Conservation (phyloP, 1,140 invertebrate species). For the Copidosoma floridanum region DNA sequence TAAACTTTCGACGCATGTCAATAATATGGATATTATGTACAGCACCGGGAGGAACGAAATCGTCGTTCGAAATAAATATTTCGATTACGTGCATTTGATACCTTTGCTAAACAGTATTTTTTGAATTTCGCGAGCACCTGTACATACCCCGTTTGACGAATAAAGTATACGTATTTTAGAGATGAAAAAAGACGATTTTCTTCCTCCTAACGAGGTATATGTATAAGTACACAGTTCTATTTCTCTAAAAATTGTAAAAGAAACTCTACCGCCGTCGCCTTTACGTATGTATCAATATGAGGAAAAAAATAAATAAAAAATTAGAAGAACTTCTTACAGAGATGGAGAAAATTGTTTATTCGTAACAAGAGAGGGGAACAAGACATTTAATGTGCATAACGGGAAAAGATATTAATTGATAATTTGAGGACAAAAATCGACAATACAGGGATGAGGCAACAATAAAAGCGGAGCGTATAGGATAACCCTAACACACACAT, state of each 20-base stretch:
- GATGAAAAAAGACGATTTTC: conserved; percentile 7
- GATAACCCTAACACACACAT: conserved; percentile 48
- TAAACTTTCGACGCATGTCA: conserved; percentile 1
- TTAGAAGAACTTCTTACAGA: conserved; percentile 34
- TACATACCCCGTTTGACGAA: background rate
- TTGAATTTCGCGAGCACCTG: conserved; percentile 13
- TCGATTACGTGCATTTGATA: conserved; percentile 8
- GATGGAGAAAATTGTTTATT: conserved; percentile 28
- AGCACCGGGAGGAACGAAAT: background rate
- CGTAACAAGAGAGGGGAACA: conserved; percentile 14
- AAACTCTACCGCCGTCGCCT: conserved; percentile 54
- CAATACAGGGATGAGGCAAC: conserved; percentile 59
- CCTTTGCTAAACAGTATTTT: conserved; percentile 11
- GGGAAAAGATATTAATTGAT: too few relatives aligned
- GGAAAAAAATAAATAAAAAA: too few relatives aligned
- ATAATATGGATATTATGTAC: background rate
- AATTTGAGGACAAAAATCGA: conserved; percentile 41
- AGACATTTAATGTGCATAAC: too few relatives aligned
- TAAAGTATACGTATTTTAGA: background rate
- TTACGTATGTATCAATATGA: conserved; percentile 51
- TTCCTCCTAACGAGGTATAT: too few relatives aligned
- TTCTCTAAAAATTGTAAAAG: conserved; percentile 40
- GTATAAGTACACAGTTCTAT: conserved; percentile 44
- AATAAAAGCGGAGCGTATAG: conserved; percentile 54
- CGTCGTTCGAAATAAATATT: too few relatives aligned